Evolutionary conservation across 2,888 invertebrate species (phyloP).

Genomic region (Chaitophorus viminalis): DNA sequence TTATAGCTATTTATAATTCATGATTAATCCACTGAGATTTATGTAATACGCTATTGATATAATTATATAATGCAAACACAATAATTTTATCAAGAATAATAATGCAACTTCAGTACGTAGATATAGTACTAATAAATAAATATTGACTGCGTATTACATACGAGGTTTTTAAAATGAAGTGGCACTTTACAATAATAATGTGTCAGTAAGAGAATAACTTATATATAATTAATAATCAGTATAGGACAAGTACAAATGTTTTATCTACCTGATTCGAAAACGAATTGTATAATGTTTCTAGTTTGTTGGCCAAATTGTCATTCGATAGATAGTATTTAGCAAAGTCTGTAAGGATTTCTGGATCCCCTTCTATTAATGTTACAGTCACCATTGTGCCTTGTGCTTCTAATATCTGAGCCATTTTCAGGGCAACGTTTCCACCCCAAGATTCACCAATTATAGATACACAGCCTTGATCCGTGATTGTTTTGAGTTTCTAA

Average conservation of each 20-base stretch:
- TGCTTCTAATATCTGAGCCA: slow-evolving; percentile 69
- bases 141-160: background rate
- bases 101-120: no score
- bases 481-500: slow-evolving; percentile 21
- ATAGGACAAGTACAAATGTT: background rate
- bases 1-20: background rate
- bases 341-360: slow-evolving; percentile 18
- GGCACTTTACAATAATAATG: no score
- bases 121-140: background rate
- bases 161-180: no score
- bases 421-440: slow-evolving; percentile 72
- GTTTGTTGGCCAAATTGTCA: background rate
- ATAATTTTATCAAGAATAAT: background rate
- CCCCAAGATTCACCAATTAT: slow-evolving; percentile 74
- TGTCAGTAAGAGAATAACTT: no score
- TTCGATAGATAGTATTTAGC: background rate
- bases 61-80: background rate
- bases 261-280: slow-evolving; percentile 5
- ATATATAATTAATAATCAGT: background rate
- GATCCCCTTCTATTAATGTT: slow-evolving; percentile 62
- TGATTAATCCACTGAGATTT: background rate
- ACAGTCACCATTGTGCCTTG: slow-evolving; percentile 60
- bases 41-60: background rate
- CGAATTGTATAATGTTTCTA: background rate
- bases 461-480: background rate